phyloP scores from a whole-genome alignment of 2,113 vertebrate genomes.

The Gymnogyps californianus region DNA sequence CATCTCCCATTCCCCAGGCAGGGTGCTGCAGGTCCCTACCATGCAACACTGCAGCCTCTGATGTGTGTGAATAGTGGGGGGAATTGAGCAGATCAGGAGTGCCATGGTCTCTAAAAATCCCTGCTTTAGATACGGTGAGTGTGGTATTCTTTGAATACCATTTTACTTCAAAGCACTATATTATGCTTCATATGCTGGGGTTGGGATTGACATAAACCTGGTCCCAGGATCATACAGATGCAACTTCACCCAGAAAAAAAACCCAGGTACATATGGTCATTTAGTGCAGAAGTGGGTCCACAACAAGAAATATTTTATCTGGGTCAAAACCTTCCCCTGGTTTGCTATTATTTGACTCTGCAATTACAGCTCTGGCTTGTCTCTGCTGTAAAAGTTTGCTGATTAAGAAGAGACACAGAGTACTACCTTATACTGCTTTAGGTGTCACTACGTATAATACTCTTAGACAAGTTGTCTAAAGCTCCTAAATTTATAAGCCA shows the following conservation, averaged over 20 bases:
- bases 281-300: background rate
- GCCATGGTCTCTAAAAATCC: background rate
- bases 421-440: background rate
- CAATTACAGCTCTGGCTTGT: background rate
- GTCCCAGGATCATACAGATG: background rate
- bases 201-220: background rate
- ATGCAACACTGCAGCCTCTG: background rate
- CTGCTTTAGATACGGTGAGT: background rate
- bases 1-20: background rate
- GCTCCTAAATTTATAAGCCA: background rate
- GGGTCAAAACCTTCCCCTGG: background rate
- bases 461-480: background rate
- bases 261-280: background rate
- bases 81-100: background rate
- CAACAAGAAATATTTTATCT: background rate
- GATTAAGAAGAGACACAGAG: background rate
- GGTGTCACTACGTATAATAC: background rate
- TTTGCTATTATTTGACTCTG: background rate
- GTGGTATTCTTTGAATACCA: background rate
- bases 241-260: background rate
- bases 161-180: background rate
- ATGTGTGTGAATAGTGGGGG: background rate
- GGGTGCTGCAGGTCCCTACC: background rate
- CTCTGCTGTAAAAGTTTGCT: background rate
- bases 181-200: background rate